Conservation (phyloP, 2,888 invertebrate species). For the Apeira syringaria region DNA sequence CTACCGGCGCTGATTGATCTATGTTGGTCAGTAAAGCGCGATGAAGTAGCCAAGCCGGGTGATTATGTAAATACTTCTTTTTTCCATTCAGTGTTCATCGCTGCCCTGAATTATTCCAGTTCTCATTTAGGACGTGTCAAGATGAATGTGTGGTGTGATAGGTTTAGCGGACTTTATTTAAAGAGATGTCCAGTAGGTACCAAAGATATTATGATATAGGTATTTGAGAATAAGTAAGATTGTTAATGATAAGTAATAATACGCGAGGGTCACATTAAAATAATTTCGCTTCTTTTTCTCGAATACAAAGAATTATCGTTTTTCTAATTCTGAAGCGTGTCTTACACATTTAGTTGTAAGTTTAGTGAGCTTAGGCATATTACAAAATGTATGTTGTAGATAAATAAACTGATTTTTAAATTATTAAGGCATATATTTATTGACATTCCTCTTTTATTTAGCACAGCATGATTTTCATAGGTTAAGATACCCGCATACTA, state of each 20-base stretch:
- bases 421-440: not conserved
- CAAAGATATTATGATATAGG: constrained; percentile 12
- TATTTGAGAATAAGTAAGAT: not conserved
- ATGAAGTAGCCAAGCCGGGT: constrained; percentile 8
- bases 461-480: too few relatives aligned
- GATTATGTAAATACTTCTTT: constrained; percentile 21
- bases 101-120: not conserved
- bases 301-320: not conserved
- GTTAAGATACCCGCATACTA: too few relatives aligned
- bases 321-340: not conserved
- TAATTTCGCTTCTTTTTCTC: not conserved
- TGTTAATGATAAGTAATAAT: too few relatives aligned
- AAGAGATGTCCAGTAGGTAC: constrained; percentile 6
- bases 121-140: not conserved
- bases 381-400: constrained; percentile 10
- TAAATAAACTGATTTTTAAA: constrained; percentile 8
- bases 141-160: not conserved
- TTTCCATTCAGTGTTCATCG: not conserved
- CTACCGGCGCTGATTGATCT: not conserved
- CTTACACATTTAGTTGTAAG: not conserved
- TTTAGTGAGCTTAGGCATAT: constrained; percentile 12
- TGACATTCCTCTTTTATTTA: not conserved
- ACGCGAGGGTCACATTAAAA: too few relatives aligned
- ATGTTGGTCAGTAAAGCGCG: not conserved
- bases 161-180: constrained; percentile 1